Evolutionary conservation across 2,888 invertebrate species (phyloP).

Genomic region (Aspidiotus rigidus): DNA sequence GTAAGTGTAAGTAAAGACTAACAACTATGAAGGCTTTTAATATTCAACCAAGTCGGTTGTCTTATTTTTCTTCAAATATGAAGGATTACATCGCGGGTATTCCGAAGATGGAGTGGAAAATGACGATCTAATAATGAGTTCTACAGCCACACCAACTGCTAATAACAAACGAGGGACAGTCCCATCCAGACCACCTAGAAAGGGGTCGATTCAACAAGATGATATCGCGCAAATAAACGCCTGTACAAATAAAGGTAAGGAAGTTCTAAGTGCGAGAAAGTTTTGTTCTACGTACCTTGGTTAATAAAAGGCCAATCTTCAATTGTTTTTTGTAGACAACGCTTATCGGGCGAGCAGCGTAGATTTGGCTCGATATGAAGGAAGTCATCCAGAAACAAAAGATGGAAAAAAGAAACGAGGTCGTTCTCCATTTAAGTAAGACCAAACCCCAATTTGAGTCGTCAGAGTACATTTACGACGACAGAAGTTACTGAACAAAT

Average conservation of each 20-base stretch:
- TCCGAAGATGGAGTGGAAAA: slow-evolving; percentile 68
- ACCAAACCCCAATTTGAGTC: neutral
- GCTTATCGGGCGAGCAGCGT: slow-evolving; percentile 68
- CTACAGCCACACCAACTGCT: slow-evolving; percentile 40
- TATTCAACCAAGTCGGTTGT: neutral
- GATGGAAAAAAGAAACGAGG: slow-evolving; percentile 71
- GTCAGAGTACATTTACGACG: too few species aligned
- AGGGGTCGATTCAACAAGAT: slow-evolving; percentile 57
- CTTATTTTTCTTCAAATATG: neutral
- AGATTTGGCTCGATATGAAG: slow-evolving; percentile 60
- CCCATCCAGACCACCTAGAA: slow-evolving; percentile 65
- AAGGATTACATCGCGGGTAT: slow-evolving; percentile 74
- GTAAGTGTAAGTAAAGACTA: slow-evolving; percentile 43
- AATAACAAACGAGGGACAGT: slow-evolving; percentile 39
- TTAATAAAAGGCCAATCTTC: slow-evolving; percentile 24
- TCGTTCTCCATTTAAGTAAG: slow-evolving; percentile 79
- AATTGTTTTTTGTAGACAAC: slow-evolving; percentile 41
- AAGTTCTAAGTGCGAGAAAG: neutral
- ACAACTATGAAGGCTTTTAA: neutral
- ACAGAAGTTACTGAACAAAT: neutral
- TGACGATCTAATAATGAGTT: slow-evolving; percentile 51
- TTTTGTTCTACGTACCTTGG: too few species aligned
- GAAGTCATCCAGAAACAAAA: slow-evolving; percentile 42
- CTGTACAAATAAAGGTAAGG: neutral
- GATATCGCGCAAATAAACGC: slow-evolving; percentile 15